Percentiles rank a stretch among this genome's conserved stretches.
These are phyloP conservation scores for Meloidogyne floridensis DNA, from an alignment of 1,140 invertebrate genomes.

Conservation along the genomic window DNA sequence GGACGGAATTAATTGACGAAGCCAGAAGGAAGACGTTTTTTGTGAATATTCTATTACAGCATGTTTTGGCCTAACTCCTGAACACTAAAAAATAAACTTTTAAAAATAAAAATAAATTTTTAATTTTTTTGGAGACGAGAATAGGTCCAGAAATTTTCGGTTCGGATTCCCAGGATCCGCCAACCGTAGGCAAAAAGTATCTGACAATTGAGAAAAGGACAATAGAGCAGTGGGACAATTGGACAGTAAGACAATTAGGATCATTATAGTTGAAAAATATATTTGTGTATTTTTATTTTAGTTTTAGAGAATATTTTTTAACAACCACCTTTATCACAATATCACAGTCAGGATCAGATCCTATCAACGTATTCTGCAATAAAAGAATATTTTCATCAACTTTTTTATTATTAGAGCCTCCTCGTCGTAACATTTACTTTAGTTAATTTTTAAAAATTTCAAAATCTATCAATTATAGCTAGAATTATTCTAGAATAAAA, in stretches of 20 bases:
- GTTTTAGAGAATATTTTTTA: neutral
- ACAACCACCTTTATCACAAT: slow-evolving; percentile 15
- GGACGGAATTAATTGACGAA: slow-evolving; percentile 36
- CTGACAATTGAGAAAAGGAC: no score
- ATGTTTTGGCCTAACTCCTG: slow-evolving; percentile 31
- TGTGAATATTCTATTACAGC: slow-evolving; percentile 47
- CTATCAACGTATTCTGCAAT: neutral
- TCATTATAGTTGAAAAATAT: no score
- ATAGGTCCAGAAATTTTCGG: no score
- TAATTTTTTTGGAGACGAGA: no score
- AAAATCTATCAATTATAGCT: no score
- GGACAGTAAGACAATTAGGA: no score
- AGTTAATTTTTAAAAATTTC: neutral
- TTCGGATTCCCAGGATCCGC: no score
- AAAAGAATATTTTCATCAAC: neutral
- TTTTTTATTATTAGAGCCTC: neutral
- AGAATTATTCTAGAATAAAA: no score
- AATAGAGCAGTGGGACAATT: no score
- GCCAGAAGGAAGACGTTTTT: slow-evolving; percentile 43
- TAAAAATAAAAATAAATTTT: no score
- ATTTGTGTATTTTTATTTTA: no score
- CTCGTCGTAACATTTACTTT: neutral
- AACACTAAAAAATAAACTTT: slow-evolving; percentile 23
- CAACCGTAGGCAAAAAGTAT: no score
- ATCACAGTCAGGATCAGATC: slow-evolving; percentile 23